Conservation (phyloP, 1,140 invertebrate genomes). For the Calephelis virginiensis region DNA sequence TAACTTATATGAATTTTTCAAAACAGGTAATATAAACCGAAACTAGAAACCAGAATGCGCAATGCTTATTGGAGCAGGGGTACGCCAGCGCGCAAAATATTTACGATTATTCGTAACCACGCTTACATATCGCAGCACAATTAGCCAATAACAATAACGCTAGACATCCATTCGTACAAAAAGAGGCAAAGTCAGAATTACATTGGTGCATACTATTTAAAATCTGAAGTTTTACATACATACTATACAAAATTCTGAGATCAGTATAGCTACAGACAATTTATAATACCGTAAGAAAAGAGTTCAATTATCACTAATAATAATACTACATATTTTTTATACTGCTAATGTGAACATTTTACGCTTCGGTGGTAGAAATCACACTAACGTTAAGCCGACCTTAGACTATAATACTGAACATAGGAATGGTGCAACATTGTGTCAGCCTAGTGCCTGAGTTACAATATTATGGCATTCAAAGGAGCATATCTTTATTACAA, state of each 20-base stretch:
- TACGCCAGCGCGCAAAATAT: no score
- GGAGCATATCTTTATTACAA: no score
- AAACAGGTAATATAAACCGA: no score
- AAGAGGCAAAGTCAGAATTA: neutral
- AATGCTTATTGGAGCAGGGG: no score
- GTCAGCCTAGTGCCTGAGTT: no score
- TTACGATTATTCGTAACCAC: no score
- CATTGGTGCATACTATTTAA: neutral
- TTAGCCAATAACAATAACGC: no score
- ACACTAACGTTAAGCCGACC: neutral
- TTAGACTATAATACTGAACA: slow-evolving; percentile 13
- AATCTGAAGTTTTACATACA: neutral
- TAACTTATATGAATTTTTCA: no score
- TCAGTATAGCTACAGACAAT: slow-evolving; percentile 3
- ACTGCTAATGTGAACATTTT: slow-evolving; percentile 12
- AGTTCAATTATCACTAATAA: neutral
- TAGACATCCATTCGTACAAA: neutral
- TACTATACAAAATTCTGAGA: slow-evolving; percentile 13
- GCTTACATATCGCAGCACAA: no score
- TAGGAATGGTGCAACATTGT: no score
- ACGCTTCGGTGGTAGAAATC: slow-evolving; percentile 6
- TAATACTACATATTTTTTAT: slow-evolving; percentile 1
- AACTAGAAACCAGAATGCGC: no score
- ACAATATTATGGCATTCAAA: no score
- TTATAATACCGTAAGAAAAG: slow-evolving; percentile 3